phyloP scores from a whole-genome alignment of 1,140 invertebrate genomes.

The Leptopilina boulardi region DNA sequence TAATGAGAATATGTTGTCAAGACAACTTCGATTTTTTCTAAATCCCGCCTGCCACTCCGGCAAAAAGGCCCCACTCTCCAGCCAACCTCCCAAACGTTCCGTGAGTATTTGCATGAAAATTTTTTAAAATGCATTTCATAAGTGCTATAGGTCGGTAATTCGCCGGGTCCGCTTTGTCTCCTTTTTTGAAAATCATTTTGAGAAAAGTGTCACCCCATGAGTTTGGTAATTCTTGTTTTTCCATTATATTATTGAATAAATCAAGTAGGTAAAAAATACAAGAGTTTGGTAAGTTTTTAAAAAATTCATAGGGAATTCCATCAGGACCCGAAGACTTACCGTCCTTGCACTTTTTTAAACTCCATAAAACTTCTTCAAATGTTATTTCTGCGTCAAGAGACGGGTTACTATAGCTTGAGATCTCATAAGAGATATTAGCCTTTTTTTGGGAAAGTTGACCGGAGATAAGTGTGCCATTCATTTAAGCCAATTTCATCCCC shows the following conservation, averaged over 20 bases:
- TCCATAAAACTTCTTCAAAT: not conserved
- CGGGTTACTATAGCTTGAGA: too few species aligned
- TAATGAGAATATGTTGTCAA: not conserved
- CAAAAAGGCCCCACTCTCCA: not conserved
- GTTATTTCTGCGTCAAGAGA: not conserved
- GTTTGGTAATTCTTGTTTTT: not conserved
- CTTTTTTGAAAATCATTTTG: not conserved
- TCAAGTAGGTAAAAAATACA: not conserved
- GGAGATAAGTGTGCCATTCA: not conserved
- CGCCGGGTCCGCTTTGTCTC: not conserved
- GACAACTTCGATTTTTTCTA: not conserved
- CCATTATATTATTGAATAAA: not conserved
- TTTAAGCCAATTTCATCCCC: not conserved
- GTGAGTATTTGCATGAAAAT: not conserved
- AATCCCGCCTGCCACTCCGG: not conserved
- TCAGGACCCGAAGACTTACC: not conserved
- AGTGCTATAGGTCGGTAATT: not conserved
- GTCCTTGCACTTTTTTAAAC: not conserved
- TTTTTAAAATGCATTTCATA: not conserved
- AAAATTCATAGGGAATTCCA: not conserved
- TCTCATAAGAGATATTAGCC: too few species aligned
- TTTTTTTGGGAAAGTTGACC: not conserved
- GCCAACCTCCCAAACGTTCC: not conserved
- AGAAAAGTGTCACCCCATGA: not conserved
- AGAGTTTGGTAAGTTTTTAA: not conserved